phyloP scores from a whole-genome alignment of 1,140 invertebrate species.

The Venustaconcha ellipsiformis region DNA sequence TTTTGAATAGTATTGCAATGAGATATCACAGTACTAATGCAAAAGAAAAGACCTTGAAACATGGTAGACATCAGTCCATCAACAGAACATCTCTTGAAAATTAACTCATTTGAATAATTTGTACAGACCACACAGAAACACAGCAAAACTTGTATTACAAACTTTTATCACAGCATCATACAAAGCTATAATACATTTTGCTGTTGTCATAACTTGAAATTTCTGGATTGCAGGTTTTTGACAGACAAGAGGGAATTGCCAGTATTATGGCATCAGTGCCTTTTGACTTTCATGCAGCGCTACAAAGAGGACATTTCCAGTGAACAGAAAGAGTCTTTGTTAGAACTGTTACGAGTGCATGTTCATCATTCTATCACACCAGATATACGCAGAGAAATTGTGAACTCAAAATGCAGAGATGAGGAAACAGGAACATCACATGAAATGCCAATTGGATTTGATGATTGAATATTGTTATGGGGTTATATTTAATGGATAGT shows the following conservation, averaged over 20 bases:
- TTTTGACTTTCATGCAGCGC: conserved; percentile 93
- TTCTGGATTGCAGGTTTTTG: conserved; percentile 79
- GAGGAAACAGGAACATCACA: conserved; percentile 36
- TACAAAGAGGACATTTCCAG: conserved; percentile 95
- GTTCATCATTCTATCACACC: conserved; percentile 84
- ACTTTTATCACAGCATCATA: neutral
- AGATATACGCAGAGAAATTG: conserved; percentile 87
- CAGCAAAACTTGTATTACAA: neutral
- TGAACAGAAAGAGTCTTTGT: conserved; percentile 89
- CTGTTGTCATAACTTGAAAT: neutral
- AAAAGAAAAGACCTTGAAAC: no score
- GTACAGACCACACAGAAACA: neutral
- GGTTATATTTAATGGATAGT: no score
- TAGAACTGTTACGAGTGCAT: conserved; percentile 84
- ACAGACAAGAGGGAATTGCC: conserved; percentile 86
- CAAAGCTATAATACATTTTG: neutral
- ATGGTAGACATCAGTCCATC: no score
- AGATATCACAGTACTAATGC: no score
- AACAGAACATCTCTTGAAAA: no score
- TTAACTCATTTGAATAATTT: neutral
- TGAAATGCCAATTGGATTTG: no score
- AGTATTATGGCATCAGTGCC: conserved; percentile 96
- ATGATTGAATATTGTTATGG: no score
- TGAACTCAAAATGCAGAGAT: conserved; percentile 86
- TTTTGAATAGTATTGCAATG: no score